phyloP scores from a whole-genome alignment of 1,140 invertebrate genomes.

The Drosophila prosaltans region DNA sequence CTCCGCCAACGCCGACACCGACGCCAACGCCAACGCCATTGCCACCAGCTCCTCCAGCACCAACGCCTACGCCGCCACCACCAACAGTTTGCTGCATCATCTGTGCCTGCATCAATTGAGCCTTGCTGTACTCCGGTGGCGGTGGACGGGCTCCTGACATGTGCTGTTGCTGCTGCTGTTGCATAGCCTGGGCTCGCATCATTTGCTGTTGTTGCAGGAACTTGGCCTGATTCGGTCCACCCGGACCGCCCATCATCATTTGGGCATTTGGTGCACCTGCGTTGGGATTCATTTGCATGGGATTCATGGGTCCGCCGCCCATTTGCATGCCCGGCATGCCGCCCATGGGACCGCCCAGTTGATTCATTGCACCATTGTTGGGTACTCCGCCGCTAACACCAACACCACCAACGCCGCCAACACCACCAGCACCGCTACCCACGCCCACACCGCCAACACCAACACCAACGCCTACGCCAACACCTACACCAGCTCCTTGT shows the following conservation, averaged over 20 bases:
- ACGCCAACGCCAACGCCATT: conserved; percentile 78
- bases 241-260: conserved; percentile 82
- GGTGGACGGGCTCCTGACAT: conserved; percentile 86
- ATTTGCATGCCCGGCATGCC: conserved; percentile 80
- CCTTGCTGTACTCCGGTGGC: conserved; percentile 89
- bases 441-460: conserved; percentile 42
- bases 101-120: conserved; percentile 85
- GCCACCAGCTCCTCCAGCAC: conserved; percentile 84
- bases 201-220: conserved; percentile 84
- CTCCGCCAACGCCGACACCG: conserved; percentile 79
- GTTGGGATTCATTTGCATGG: conserved; percentile 73
- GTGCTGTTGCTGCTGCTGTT: conserved; percentile 83
- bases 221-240: conserved; percentile 85
- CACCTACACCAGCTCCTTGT: conserved; percentile 48
- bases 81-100: conserved; percentile 83
- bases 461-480: conserved; percentile 33
- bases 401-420: conserved; percentile 33
- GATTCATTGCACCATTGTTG: conserved; percentile 67
- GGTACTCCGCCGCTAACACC: conserved; percentile 40
- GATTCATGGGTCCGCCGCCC: conserved; percentile 70
- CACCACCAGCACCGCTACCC: conserved; percentile 38
- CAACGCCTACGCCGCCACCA: conserved; percentile 71
- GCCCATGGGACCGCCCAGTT: conserved; percentile 71
- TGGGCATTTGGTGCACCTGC: conserved; percentile 53
- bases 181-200: conserved; percentile 82